Conservation (phyloP, 1,140 invertebrate species). For the Temnothorax curvispinosus region DNA sequence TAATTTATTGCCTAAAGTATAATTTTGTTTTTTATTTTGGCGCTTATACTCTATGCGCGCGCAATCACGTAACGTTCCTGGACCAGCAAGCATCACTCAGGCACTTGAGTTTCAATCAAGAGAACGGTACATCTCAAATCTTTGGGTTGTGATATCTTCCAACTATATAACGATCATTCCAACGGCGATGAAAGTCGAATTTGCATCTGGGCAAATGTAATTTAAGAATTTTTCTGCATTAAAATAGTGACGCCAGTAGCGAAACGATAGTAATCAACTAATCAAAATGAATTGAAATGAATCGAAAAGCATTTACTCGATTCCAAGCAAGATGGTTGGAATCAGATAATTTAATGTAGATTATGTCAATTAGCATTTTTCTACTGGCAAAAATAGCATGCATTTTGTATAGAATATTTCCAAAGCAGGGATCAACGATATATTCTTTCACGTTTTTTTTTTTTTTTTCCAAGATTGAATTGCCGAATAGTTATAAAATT, state of each 20-base stretch:
- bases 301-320: not conserved
- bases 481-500: not conserved
- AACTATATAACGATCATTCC: conserved; percentile 10
- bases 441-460: not conserved
- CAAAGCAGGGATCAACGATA: not conserved
- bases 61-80: not conserved
- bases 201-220: not conserved
- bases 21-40: conserved; percentile 69
- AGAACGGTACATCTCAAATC: not conserved
- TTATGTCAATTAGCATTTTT: conserved; percentile 36
- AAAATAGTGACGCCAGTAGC: not conserved
- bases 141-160: conserved; percentile 26
- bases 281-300: not conserved
- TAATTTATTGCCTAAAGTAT: conserved; percentile 88
- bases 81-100: not conserved
- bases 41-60: not conserved
- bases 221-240: conserved; percentile 1
- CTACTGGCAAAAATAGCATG: not conserved
- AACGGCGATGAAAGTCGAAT: not conserved
- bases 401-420: not conserved
- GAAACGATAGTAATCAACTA: not conserved
- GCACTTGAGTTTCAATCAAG: not conserved
- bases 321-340: not conserved
- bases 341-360: conserved; percentile 2
- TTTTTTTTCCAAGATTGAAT: too few relatives aligned